Base-by-base conservation (phyloP, 2,888 invertebrate genomes). In the Phymatocera aterrima region DNA sequence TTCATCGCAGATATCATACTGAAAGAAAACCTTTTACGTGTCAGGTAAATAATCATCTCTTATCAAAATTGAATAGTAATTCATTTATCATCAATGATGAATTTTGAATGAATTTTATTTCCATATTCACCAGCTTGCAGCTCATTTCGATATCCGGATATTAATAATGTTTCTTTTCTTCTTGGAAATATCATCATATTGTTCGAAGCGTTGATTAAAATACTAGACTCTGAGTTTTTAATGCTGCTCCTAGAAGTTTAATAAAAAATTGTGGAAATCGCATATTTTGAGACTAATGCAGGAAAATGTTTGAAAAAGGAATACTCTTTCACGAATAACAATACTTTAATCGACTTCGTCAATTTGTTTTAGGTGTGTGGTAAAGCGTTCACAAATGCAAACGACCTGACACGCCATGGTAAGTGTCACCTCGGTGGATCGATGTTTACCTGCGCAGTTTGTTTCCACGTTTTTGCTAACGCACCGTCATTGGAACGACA, bases 1-100 rank as follows among this genome's bases (percentile, higher is more conserved):
- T 97, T 57, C 97, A 97, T 91, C 93, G 96, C 86, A 94, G 97
- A 84, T 97, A 97, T 91, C 97, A 97, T 86, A 96, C 95, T 57
- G 96, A 97, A 91, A 93, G 95, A 83, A 97, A 97, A 89, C 96
- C 96, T 60, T 96, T 96, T 87, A 95, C 96, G 80, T 93, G 93
- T 84, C 93, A 93, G 90, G 91, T 91, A 79, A 81, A 31, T 61
- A 24, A n/a, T n/a, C n/a, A n/a, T n/a, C n/a, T n/a, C n/a, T n/a
- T n/a, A n/a, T n/a, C n/a, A n/a, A n/a, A n/a, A n/a, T n/a, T n/a
- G n/a, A n/a, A n/a, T n/a, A n/a, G n/a, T n/a, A 5, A n/a, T 46
- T 68, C 1, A 28, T 12, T 24, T 68, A 60, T 1, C 6, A 60
- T 12, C 1, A 24, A 18, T 24, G 15, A 43, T 34, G 43, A 3